A percentile compares a stretch with the other conserved stretches of the same genome.
Evolutionary conservation across 1,140 invertebrate species (phyloP).

Genomic region (Hetaerina americana): DNA sequence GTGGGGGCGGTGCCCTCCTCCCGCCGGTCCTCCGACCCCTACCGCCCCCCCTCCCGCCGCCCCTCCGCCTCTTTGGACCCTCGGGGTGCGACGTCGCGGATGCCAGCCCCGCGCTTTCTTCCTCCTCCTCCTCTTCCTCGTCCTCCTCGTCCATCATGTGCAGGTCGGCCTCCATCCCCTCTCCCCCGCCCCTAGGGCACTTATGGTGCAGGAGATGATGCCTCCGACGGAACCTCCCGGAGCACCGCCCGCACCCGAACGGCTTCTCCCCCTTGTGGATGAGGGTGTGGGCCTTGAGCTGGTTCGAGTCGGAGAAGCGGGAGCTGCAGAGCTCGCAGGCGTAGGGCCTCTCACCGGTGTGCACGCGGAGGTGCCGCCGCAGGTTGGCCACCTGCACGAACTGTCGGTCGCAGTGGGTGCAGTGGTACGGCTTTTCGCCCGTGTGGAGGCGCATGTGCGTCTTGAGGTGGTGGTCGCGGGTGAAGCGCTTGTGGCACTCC

Average conservation of each 20-base stretch:
- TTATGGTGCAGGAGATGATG: constrained; percentile 79
- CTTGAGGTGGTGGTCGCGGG: constrained; percentile 88
- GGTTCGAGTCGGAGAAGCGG: constrained; percentile 86
- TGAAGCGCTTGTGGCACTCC: constrained; percentile 89
- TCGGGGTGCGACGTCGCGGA: constrained; percentile 15
- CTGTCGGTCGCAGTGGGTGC: constrained; percentile 77
- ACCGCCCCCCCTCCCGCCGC: background rate
- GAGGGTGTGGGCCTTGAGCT: constrained; percentile 79
- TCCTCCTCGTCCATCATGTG: constrained; percentile 20
- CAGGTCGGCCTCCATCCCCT: constrained; percentile 15
- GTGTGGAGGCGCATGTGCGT: constrained; percentile 87
- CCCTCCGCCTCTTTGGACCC: constrained; percentile 6
- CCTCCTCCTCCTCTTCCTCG: constrained; percentile 27
- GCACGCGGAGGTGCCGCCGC: constrained; percentile 80
- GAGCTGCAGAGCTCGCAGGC: constrained; percentile 78
- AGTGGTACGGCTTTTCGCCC: constrained; percentile 86
- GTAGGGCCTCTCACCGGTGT: constrained; percentile 91
- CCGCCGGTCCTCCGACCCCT: no score
- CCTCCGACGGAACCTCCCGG: constrained; percentile 60
- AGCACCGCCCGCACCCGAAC: constrained; percentile 63
- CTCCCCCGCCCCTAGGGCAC: constrained; percentile 39
- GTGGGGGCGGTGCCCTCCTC: background rate
- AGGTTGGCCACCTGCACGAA: constrained; percentile 93
- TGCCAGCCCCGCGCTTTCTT: constrained; percentile 28
- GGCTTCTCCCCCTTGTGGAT: constrained; percentile 85